Evolutionary conservation across 2,113 vertebrate genomes (phyloP), one percentile per base, ranked within the genome.

Genomic region (Benthochromis sp.): DNA sequence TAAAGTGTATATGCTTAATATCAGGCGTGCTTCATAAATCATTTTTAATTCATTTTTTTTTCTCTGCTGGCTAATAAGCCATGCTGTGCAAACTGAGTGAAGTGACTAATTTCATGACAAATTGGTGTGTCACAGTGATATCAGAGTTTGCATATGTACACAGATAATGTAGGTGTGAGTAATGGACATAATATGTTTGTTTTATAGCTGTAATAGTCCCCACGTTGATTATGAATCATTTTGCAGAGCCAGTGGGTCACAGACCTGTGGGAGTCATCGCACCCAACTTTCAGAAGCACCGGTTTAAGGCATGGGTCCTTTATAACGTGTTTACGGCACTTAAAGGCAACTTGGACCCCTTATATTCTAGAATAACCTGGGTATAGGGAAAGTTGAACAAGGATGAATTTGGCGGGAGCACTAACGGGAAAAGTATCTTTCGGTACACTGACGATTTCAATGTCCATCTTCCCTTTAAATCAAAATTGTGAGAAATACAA

Each of bases 21-120:
- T 47, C 43, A 76, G 4, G 43, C 5, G 14, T 5, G 16, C 9
- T 29, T 12, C 40, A 73, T 47, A 27, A 69, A 38, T 73, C 40
- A 45, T 11, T 45, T 47, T 45, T 73, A 73, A 73, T 73, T 45
- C 4, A 3, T 29, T 76, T 45, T 71, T 69, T 27, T 63, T 47
- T 17, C 34, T 47, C 40, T 29, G 21, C 1, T 73, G 40, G 40
- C 69, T 45, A 47, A 73, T 73, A 76, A 76, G 1, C 24, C 24
- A 29, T 47, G 71, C 71, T 29, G 24, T 76, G 40, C 40, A 76
- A 76, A 27, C 43, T 11, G 24, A 76, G 71, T 29, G 24, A 76
- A 8, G 71, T 76, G 43, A 76, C 40, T 76, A 17, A 76, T 47
- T 29, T 47, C 40, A 76, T 73, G 69, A 47, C 69, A 73, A 73